A percentile compares a stretch with the other conserved stretches of the same genome.
These are phyloP conservation scores for Micrastur ruficollis DNA, from an alignment of 2,797 vertebrate species.

Conservation along the genomic window DNA sequence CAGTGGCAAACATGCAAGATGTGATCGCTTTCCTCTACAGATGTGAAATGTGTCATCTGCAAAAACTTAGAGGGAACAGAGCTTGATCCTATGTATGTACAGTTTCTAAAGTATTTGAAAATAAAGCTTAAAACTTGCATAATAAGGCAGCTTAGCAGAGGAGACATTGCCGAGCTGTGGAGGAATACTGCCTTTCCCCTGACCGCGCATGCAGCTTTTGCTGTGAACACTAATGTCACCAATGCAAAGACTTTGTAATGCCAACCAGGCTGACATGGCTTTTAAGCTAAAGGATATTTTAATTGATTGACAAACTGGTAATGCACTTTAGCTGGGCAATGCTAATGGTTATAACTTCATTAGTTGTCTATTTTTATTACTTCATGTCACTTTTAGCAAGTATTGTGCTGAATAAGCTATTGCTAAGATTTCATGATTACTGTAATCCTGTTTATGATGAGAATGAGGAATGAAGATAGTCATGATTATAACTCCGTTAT, in stretches of 20 bases:
- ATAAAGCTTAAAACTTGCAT: fast-evolving
- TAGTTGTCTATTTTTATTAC: not conserved
- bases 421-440: not conserved
- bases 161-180: fast-evolving
- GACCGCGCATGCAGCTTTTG: not conserved
- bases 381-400: not conserved
- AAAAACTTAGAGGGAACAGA: fast-evolving
- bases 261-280: not conserved
- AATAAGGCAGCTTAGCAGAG: not conserved
- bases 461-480: not conserved
- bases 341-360: not conserved
- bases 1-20: fast-evolving
- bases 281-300: not conserved
- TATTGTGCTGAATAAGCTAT: not conserved
- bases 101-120: fast-evolving
- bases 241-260: fast-evolving
- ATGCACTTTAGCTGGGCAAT: not conserved
- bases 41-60: not conserved
- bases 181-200: not conserved
- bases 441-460: not conserved
- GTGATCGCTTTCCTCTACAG: not conserved
- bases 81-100: fast-evolving
- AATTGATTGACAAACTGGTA: not conserved
- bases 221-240: not conserved
- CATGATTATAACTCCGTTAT: fast-evolving